phyloP scores from a whole-genome alignment of 2,888 invertebrate genomes.

The Caenorhabditis macrosperma region DNA sequence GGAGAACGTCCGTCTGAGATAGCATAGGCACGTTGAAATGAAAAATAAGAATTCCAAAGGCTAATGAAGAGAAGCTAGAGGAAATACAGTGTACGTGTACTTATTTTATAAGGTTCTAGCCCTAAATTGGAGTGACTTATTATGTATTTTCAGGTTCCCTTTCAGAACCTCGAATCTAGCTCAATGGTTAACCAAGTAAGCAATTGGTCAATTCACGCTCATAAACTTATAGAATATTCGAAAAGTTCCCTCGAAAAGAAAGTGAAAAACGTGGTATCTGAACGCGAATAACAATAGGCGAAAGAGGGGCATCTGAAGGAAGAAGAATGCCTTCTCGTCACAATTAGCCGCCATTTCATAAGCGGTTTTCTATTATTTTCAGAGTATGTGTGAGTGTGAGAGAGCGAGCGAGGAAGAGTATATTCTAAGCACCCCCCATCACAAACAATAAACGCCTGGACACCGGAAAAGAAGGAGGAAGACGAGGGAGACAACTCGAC shows the following conservation, averaged over 20 bases:
- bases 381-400: constrained; percentile 30
- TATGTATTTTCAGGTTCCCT: no score
- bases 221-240: no score
- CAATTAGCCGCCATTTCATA: constrained; percentile 55
- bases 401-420: constrained; percentile 3
- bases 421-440: background rate
- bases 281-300: constrained; percentile 14
- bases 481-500: background rate
- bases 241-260: background rate
- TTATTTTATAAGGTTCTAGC: no score
- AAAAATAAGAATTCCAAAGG: no score
- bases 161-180: no score
- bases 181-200: no score
- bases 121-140: no score
- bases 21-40: no score
- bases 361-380: constrained; percentile 49
- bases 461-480: background rate
- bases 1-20: no score
- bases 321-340: constrained; percentile 10
- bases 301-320: background rate
- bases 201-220: no score
- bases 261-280: background rate
- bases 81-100: no score
- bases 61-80: no score
- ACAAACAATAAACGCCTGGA: constrained; percentile 4